A percentile compares a stretch with the other conserved stretches of the same genome.
Conservation (phyloP, 2,888 invertebrate genomes). For the Euplexia lucipara region DNA sequence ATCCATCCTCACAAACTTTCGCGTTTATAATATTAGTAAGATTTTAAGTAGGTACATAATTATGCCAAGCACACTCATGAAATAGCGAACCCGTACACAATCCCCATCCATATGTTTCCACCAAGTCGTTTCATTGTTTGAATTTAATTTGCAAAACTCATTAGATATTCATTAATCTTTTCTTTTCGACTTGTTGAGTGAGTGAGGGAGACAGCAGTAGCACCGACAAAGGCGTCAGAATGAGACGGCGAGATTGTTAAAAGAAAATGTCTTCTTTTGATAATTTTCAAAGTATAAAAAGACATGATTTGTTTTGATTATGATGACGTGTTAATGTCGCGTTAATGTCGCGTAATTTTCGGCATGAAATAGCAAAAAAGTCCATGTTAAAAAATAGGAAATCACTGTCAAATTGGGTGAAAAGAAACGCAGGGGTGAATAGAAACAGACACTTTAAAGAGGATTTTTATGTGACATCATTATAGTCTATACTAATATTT, state of each 20-base stretch:
- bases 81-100: not conserved
- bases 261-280: not conserved
- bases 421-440: too few relatives aligned
- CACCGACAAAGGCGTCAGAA: not conserved
- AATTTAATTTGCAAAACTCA: slow-evolving; percentile 76
- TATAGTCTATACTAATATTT: too few relatives aligned
- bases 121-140: slow-evolving; percentile 63
- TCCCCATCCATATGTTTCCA: slow-evolving; percentile 16
- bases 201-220: slow-evolving; percentile 9
- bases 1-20: too few relatives aligned
- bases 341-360: not conserved
- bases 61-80: too few relatives aligned
- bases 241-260: not conserved
- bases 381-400: not conserved
- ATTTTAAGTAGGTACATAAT: too few relatives aligned
- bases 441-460: too few relatives aligned
- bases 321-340: not conserved
- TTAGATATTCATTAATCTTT: slow-evolving; percentile 75
- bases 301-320: slow-evolving; percentile 44
- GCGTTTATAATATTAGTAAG: too few relatives aligned
- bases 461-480: too few relatives aligned
- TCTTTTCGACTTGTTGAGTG: slow-evolving; percentile 67
- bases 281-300: not conserved
- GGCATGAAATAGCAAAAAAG: not conserved
- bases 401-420: too few relatives aligned